phyloP scores from a whole-genome alignment of 2,888 invertebrate genomes.

The Stomorhina lunata region DNA sequence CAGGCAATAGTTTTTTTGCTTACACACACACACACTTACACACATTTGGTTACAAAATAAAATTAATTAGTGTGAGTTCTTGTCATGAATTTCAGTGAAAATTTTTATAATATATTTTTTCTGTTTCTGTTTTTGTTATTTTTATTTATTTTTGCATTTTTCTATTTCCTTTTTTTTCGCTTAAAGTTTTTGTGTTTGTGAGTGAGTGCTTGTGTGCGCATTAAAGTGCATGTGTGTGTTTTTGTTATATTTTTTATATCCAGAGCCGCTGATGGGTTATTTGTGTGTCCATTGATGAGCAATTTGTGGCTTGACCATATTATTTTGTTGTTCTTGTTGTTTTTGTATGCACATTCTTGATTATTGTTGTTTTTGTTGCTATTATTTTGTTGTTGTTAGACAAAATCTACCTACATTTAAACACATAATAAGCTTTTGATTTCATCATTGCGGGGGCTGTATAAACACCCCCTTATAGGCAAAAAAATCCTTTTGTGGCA shows the following conservation, averaged over 20 bases:
- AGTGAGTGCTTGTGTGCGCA: slow-evolving; percentile 48
- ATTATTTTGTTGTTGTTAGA: slow-evolving; percentile 60
- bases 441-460: not conserved
- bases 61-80: slow-evolving; percentile 63
- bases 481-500: slow-evolving; percentile 6
- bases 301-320: slow-evolving; percentile 71
- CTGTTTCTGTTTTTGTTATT: not conserved
- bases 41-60: slow-evolving; percentile 43
- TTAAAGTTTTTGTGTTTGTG: slow-evolving; percentile 58
- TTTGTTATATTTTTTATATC: not conserved
- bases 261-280: slow-evolving; percentile 65
- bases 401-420: slow-evolving; percentile 60
- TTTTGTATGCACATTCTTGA: not conserved
- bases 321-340: slow-evolving; percentile 36
- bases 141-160: slow-evolving; percentile 29
- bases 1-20: not conserved
- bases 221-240: slow-evolving; percentile 29
- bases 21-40: slow-evolving; percentile 13
- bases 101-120: slow-evolving; percentile 16
- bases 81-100: slow-evolving; percentile 52
- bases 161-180: slow-evolving; percentile 25
- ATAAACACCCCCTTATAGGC: not conserved
- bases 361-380: slow-evolving; percentile 14
- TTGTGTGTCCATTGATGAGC: slow-evolving; percentile 68
- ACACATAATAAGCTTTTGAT: slow-evolving; percentile 29